Evolutionary conservation across 2,888 invertebrate genomes (phyloP), one percentile per base, ranked within the genome.

Genomic region (Arrhopalites spinosus): DNA sequence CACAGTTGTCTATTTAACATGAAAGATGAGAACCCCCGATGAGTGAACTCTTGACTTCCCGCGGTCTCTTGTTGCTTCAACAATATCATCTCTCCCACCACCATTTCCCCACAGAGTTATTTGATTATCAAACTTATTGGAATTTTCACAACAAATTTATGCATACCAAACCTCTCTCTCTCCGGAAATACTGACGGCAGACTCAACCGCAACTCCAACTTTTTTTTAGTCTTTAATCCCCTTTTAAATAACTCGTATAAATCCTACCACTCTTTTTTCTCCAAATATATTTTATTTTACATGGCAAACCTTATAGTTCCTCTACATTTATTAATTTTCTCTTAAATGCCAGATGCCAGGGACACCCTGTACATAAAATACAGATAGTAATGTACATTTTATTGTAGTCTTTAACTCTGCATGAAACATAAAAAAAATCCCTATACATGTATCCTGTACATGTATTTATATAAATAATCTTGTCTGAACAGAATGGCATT

Each of bases 51-150:
- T 70, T 77, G 77, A 77, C 77, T 75, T 77, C 77, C 77, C 75
- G 77, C 72, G 73, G 77, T 73, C 77, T 77, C 68, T 70, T 75
- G 77, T 77, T 77, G 77, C 56, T 73, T 73, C 77, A 77, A 77
- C 77, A 77, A 77, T 59, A 25, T 8, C 25, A 59, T 59, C 59
- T 75, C 71, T 73, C 63, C 72, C 72, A 72, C 63, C 63, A 71
- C 47, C 72, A 72, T 72, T 72, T 72, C 74, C 71, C 63, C 70
- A 23, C 17, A 59, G 73, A 77, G 73, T 73, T 75, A 77, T 77
- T 77, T 77, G 77, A 77, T 77, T 77, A 77, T 77, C 77, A 77
- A 74, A 77, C 69, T 77, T 75, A 77, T 77, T 77, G 77, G 77
- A 77, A 77, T 77, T 75, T 71, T 45, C 61, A 36, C 20, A 23